phyloP scores from a whole-genome alignment of 92 coral and sea anemone genomes.

The Palythoa caribaeorum region DNA sequence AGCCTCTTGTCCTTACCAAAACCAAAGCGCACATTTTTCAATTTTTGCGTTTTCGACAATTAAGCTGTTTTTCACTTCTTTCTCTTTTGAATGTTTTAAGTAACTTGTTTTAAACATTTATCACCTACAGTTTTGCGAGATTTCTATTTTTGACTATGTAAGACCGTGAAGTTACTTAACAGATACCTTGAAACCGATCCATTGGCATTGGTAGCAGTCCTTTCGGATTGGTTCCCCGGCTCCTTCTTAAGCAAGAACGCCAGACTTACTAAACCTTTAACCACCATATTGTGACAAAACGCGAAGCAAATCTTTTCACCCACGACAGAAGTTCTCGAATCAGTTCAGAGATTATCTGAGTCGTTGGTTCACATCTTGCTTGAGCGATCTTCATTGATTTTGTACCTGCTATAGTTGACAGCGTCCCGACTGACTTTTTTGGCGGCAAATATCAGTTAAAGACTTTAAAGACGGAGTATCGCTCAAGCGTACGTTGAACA shows the following conservation, averaged over 20 bases:
- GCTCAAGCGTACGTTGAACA: constrained; percentile 20
- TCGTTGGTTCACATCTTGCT: constrained; percentile 9
- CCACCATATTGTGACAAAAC: constrained; percentile 5
- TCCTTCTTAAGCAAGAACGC: constrained; percentile 2
- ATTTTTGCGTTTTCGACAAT: no score
- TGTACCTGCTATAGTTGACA: constrained; percentile 18
- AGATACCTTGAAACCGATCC: constrained; percentile 33
- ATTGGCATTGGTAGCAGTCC: background rate
- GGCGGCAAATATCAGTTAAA: background rate
- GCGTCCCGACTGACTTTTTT: constrained; percentile 8
- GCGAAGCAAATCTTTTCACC: background rate
- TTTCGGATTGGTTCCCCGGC: background rate
- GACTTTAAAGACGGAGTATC: background rate
- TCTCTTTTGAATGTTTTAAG: background rate
- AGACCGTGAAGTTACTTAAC: background rate
- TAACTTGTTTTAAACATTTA: background rate
- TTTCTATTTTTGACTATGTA: background rate
- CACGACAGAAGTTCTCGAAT: background rate
- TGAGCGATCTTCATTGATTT: background rate
- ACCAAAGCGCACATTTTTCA: no score
- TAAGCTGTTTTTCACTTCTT: no score
- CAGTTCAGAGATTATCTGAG: background rate
- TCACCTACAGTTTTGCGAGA: no score
- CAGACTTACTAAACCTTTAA: constrained; percentile 15
- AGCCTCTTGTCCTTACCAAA: no score